Base-by-base conservation (phyloP, 2,888 invertebrate species). In the Macaria notata region DNA sequence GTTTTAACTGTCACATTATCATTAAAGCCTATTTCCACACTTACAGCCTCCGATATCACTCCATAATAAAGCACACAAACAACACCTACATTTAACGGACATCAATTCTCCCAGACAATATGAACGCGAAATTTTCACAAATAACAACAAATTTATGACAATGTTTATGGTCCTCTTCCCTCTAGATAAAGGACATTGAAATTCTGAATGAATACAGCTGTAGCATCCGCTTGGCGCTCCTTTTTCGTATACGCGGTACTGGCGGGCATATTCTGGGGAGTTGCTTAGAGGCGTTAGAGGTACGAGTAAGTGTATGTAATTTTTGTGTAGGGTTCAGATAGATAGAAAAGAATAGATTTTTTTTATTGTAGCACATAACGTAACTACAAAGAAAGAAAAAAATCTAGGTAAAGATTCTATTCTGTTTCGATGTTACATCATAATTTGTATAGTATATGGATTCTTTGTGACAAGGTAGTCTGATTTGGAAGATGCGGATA, bases 71-170 rank as follows among this genome's bases (percentile, higher is more conserved):
- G 62, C 56, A 65, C 60, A 59, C 61, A 65, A 67, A 65, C 62
- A 65, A 67, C 59, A 65, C 62, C 49, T 49, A 29, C 41, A 50
- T 52, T 56, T 65, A 67, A 67, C 64, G 63, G 67, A 65, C 67
- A 63, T 59, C 66, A 64, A 64, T 65, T 66, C 63, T 30, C 54
- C 31, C 62, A 59, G 57, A 65, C 62, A 65, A 64, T 65, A 64
- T 64, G 59, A 55, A 62, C 52, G 51, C 63, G 49, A 64, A 72
- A 76, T 78, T 79, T 79, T 76, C 76, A 75, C 81, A 79, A 84
- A 81, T 84, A 86, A 82, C 83, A 77, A 63, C 73, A 78, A 84
- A 84, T 86, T 88, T 88, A 88, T 81, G 81, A 74, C 78, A 70
- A 76, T 83, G 84, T 85, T 87, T 85, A 86, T 79, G 81, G 73